phyloP scores from a whole-genome alignment of 2,888 invertebrate species.

The Ernsta delagoae region DNA sequence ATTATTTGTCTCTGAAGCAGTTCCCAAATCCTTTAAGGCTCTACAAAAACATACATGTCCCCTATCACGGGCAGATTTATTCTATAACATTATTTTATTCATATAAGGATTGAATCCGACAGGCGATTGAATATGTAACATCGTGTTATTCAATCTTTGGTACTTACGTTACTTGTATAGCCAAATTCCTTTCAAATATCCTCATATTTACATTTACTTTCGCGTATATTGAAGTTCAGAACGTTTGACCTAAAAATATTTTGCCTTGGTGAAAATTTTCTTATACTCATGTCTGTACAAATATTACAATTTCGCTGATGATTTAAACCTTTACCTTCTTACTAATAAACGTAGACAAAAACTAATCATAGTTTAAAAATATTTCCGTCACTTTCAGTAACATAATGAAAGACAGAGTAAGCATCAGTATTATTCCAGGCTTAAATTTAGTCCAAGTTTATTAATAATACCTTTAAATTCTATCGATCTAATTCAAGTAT shows the following conservation, averaged over 20 bases:
- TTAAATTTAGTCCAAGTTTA: too few species aligned
- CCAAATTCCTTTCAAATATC: conserved; percentile 37
- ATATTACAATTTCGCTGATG: background rate
- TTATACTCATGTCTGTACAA: background rate
- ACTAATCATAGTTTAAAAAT: too few species aligned
- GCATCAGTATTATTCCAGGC: too few species aligned
- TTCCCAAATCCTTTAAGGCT: conserved; percentile 9
- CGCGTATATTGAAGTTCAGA: background rate
- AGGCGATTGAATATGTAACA: conserved; percentile 34
- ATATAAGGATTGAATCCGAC: conserved; percentile 34
- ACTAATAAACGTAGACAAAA: too few species aligned
- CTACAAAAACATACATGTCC: conserved; percentile 19
- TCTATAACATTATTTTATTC: conserved; percentile 32
- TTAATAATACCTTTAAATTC: too few species aligned
- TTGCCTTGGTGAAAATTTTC: background rate
- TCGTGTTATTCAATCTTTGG: conserved; percentile 30
- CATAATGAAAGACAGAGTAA: too few species aligned
- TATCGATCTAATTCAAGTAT: too few species aligned
- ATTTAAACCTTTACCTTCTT: too few species aligned
- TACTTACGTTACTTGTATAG: conserved; percentile 7
- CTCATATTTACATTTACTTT: conserved; percentile 4
- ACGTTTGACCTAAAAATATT: background rate
- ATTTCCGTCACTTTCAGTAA: too few species aligned
- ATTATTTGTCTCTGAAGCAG: background rate
- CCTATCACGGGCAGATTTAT: conserved; percentile 19